Percentiles rank a stretch among this genome's conserved stretches.
These are phyloP conservation scores for Camponotus floridanus DNA, from an alignment of 1,140 invertebrate species.

Conservation along the genomic window DNA sequence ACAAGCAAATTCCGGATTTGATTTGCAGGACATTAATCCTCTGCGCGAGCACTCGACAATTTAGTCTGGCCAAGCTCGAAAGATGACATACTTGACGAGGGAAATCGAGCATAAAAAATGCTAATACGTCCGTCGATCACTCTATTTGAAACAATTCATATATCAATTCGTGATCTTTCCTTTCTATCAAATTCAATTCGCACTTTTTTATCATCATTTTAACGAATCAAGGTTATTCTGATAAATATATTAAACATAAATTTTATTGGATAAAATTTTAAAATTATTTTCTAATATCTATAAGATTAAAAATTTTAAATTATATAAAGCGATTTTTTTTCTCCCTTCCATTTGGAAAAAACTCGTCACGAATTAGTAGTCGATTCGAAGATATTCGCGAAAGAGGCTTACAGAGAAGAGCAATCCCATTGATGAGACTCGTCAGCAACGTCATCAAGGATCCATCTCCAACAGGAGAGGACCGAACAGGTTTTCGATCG, in stretches of 20 bases:
- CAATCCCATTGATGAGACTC: constrained; percentile 51
- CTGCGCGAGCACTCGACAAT: constrained; percentile 56
- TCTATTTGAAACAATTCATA: constrained; percentile 15
- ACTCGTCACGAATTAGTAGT: neutral
- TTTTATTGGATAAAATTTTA: neutral
- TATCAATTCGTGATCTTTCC: constrained; percentile 8
- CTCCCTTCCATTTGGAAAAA: neutral
- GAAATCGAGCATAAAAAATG: constrained; percentile 32
- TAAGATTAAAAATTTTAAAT: neutral
- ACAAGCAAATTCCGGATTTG: constrained; percentile 66
- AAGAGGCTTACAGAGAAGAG: neutral
- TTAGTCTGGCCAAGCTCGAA: constrained; percentile 28
- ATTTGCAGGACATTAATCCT: constrained; percentile 71
- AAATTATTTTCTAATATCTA: neutral
- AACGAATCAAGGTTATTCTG: neutral
- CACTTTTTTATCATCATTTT: neutral
- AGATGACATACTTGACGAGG: constrained; percentile 16
- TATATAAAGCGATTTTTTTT: neutral
- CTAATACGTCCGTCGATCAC: constrained; percentile 66
- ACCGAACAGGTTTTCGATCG: constrained; percentile 71
- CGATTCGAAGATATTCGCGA: constrained; percentile 22
- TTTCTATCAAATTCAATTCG: constrained; percentile 6
- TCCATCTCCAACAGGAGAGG: constrained; percentile 41
- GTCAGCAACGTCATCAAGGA: constrained; percentile 47
- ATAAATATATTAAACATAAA: neutral